Evolutionary conservation across 1,140 invertebrate species (phyloP).

Genomic region (Drosophila oshimai): DNA sequence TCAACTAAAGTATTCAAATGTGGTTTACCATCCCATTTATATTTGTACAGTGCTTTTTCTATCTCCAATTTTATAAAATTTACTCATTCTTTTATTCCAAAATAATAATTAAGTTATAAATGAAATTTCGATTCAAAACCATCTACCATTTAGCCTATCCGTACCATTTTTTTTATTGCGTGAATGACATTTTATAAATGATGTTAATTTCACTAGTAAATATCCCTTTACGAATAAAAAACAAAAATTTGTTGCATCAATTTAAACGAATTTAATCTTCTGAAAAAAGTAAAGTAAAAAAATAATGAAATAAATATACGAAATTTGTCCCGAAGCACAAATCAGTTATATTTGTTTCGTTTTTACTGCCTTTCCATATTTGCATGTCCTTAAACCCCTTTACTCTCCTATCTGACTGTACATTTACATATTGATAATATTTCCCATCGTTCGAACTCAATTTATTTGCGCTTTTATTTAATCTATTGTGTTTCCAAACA

Average conservation of each 20-base stretch:
- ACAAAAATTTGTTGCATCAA: constrained; percentile 2
- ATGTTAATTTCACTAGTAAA: constrained; percentile 1
- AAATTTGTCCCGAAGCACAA: not conserved
- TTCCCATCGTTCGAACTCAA: constrained; percentile 26
- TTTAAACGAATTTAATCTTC: not conserved
- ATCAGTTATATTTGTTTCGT: not conserved
- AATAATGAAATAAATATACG: not conserved
- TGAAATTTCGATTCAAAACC: no score
- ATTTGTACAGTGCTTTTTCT: no score
- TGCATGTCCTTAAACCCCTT: not conserved
- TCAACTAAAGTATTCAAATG: not conserved
- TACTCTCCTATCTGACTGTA: not conserved
- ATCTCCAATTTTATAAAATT: no score
- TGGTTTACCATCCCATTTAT: no score
- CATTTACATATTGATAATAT: constrained; percentile 4
- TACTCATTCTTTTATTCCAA: no score
- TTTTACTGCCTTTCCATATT: not conserved
- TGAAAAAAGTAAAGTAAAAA: no score
- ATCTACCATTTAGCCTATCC: no score
- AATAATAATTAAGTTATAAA: no score
- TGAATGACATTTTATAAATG: constrained; percentile 8
- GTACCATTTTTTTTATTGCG: no score
- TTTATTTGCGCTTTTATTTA: constrained; percentile 40
- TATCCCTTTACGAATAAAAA: not conserved
- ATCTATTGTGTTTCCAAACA: constrained; percentile 37